Percentiles rank a stretch among this genome's conserved stretches.
Conservation (phyloP, 1,140 invertebrate species). For the Drosophila saltans region DNA sequence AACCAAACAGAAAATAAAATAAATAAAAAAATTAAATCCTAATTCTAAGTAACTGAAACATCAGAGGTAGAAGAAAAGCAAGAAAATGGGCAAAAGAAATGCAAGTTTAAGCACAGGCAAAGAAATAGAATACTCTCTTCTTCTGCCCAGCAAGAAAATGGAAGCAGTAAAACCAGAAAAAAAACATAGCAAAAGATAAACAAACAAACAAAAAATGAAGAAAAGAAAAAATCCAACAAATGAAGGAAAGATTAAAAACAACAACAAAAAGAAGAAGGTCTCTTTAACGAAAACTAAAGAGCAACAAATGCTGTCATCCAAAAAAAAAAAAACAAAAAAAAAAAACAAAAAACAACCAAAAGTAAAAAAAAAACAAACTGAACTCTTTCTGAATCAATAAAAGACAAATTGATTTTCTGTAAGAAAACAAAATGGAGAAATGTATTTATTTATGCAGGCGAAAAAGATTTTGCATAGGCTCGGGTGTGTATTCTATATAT, state of each 20-base stretch:
- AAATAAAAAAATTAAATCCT: constrained; percentile 61
- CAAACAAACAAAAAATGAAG: constrained; percentile 49
- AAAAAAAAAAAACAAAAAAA: constrained; percentile 63
- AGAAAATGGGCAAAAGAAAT: constrained; percentile 19
- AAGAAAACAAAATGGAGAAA: constrained; percentile 71
- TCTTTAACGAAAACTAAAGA: constrained; percentile 67
- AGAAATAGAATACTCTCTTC: constrained; percentile 28
- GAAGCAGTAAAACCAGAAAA: constrained; percentile 44
- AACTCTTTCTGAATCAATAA: constrained; percentile 83
- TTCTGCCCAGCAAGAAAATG: constrained; percentile 9
- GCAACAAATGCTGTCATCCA: constrained; percentile 75
- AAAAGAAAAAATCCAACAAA: constrained; percentile 40
- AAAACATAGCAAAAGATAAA: constrained; percentile 68
- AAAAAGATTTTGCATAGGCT: too few species aligned
- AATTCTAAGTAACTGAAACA: constrained; percentile 63
- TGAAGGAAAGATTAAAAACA: constrained; percentile 43
- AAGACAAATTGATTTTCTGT: constrained; percentile 82
- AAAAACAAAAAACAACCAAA: constrained; percentile 45
- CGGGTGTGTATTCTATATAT: too few species aligned
- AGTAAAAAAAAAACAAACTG: constrained; percentile 65
- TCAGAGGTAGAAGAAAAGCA: constrained; percentile 33
- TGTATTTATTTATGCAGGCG: not conserved
- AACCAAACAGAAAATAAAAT: constrained; percentile 40
- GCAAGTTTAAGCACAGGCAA: constrained; percentile 35
- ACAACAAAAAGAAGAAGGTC: constrained; percentile 41